Base-by-base conservation (phyloP, 1,140 invertebrate genomes). In the Hycleus phaleratus region DNA sequence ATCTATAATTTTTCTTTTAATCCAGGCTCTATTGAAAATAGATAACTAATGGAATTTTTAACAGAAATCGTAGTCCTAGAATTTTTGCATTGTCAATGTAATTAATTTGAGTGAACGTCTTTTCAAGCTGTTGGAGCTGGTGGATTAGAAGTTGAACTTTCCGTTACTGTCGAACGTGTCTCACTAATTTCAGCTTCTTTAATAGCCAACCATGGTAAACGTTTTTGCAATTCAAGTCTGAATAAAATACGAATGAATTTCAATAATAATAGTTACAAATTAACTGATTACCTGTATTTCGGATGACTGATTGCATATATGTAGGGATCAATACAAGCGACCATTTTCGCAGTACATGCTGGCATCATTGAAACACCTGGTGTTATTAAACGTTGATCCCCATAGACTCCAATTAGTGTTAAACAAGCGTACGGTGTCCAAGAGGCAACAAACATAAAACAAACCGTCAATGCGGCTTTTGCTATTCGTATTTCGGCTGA, bases 321-420 rank as follows among this genome's bases (percentile, higher is more conserved):
- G 68, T 89, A 92, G 0, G 90, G 91, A 75, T 93, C 90, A 50
- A 93, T 78, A 73, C 89, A 92, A 24, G 91, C 89, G 2, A 92
- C 90, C 44, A 82, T 78, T 77, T 93, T 93, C 73, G 89, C 91
- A 11, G 85, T 77, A 49, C 86, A 85, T 1, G 91, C 90, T 25
- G 90, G 90, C 66, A 93, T 88, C 89, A 93, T 92, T 0, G 90
- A 90, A 0, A 90, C 79, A 0, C 86, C 85, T 0, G 90, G 90
- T 1, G 90, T 92, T 8, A 94, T 74, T 2, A 91, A 71, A 10
- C 78, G 74, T 68, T 85, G 85, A 69, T 92, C 84, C 1, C 90
- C 90, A 68, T 91, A 93, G 6, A 88, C 87, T 9, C 89, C 91
- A 55, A 92, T 92, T 38, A 94, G 77, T 1, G 91, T 78, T 39